Evolutionary conservation across 2,888 invertebrate genomes (phyloP), one percentile per base, ranked within the genome.

Genomic region (Acrobasis suavella): DNA sequence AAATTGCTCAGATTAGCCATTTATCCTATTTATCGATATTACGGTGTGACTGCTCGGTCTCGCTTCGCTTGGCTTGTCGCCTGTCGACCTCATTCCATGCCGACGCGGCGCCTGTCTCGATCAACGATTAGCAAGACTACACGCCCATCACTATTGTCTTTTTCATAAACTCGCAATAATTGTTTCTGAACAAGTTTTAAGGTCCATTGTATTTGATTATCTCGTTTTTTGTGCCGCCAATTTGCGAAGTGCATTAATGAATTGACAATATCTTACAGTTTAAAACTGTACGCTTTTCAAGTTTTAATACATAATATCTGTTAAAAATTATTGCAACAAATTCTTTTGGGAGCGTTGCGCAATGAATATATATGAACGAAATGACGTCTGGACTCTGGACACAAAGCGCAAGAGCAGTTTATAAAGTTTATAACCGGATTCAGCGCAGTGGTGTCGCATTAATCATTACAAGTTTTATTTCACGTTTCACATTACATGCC

Each of bases 141-240:
- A 77, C 80, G 78, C 82, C 79, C 87, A 84, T 85, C 87, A 83
- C 89, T 89, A 88, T 86, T 87, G 83, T 87, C 77, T 82, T 78
- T 82, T 84, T 79, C 68, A 72, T 68, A 71, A 70, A 64, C 65
- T 65, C 67, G 58, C 68, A 67, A 69, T 80, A 75, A 80, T 79
- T 80, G 72, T 74, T 73, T 73, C 66, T 72, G 67, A 68, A 63
- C 65, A 51, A 51, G 38, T 50, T 59, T 16, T 37, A n/a, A 60
- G 51, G 38, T 60, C 39, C 38, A 60, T 50, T 51, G 51, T 60
- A 10, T 51, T 39, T 12, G 39, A 39, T 60, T 39, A 9, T 59
- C 16, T 51, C 2, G 17, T 38, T 60, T 37, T 60, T 58, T 58
- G 58, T 52, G 52, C 16, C 38, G 51, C 39, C 39, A 22, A 17